phyloP scores from a whole-genome alignment of 2,113 vertebrate genomes.

The Ursus arctos region DNA sequence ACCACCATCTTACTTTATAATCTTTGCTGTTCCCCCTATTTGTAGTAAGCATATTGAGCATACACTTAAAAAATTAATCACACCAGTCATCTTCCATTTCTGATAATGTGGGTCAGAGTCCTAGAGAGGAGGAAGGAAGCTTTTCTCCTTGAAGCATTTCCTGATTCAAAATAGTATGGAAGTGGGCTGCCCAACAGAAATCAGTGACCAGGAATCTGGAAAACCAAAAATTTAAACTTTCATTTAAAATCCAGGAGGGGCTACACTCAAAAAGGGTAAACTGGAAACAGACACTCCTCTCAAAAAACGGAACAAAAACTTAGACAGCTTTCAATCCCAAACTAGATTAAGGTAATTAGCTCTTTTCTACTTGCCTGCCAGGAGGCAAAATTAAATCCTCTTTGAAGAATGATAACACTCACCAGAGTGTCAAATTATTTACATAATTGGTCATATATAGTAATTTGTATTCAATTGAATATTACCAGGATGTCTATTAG shows the following conservation, averaged over 20 bases:
- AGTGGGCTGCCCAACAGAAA: neutral
- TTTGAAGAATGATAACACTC: neutral
- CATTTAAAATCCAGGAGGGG: neutral
- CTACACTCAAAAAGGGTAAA: neutral
- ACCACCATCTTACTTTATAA: neutral
- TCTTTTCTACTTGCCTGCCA: neutral
- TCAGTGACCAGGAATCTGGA: neutral
- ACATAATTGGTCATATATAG: neutral
- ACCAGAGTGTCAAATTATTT: neutral
- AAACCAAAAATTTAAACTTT: neutral
- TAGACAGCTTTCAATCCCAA: neutral
- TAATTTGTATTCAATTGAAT: neutral
- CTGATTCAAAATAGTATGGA: neutral
- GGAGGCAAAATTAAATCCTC: neutral
- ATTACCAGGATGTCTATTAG: neutral
- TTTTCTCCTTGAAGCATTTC: neutral
- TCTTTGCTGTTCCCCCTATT: neutral
- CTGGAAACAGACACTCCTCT: neutral
- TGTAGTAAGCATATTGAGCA: neutral
- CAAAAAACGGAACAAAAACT: neutral
- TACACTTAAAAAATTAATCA: constrained; percentile 8
- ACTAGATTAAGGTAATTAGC: neutral
- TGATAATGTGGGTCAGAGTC: neutral
- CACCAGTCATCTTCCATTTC: neutral
- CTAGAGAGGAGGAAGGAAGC: neutral